A percentile compares a stretch with the other conserved stretches of the same genome.
phyloP scores from a whole-genome alignment of 2,888 invertebrate genomes.

The Sipha maydis region DNA sequence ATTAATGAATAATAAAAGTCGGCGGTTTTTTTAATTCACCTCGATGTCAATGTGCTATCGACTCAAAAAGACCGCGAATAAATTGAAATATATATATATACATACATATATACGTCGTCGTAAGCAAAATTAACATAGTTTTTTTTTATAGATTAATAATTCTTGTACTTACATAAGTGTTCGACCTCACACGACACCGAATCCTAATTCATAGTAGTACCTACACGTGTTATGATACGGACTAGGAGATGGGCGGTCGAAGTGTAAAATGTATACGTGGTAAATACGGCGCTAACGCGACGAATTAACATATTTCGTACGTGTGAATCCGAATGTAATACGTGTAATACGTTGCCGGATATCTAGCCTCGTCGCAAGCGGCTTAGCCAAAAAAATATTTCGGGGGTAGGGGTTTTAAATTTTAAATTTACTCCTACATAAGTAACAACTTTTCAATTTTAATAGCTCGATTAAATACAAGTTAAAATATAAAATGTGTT shows the following conservation, averaged over 20 bases:
- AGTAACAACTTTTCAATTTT: too few relatives aligned
- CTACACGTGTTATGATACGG: conserved; percentile 7
- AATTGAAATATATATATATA: background rate
- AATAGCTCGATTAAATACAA: too few relatives aligned
- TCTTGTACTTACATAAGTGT: background rate
- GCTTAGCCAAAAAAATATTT: too few relatives aligned
- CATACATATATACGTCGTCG: background rate
- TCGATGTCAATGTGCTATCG: background rate
- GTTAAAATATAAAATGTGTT: too few relatives aligned
- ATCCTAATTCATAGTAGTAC: background rate
- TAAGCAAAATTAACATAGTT: background rate
- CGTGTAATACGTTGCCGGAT: background rate
- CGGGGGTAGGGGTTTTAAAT: too few relatives aligned
- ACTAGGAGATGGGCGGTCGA: background rate
- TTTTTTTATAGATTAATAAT: conserved; percentile 12
- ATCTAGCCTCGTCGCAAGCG: too few relatives aligned
- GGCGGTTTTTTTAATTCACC: background rate
- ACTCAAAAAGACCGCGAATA: background rate
- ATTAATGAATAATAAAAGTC: background rate
- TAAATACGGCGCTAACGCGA: background rate
- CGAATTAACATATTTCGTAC: background rate
- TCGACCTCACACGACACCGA: conserved; percentile 17
- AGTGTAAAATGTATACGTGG: background rate
- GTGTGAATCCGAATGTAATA: conserved; percentile 13
- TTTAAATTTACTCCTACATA: too few relatives aligned